These are phyloP conservation scores for Marisa cornuarietis DNA, from an alignment of 1,140 invertebrate genomes.

Conservation along the genomic window DNA sequence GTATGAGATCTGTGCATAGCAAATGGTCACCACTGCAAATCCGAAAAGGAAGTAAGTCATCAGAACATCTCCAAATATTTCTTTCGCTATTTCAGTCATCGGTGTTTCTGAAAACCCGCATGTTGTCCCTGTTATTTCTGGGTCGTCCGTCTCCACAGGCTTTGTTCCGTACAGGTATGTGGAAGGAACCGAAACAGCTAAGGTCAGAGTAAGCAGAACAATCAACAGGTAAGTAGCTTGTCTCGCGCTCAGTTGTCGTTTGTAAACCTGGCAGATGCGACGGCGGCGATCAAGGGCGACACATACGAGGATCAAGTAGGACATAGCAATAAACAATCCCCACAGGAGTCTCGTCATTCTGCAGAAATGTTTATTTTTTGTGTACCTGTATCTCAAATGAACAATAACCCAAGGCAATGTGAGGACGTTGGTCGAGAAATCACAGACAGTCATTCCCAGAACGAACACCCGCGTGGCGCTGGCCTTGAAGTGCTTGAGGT, in stretches of 20 bases:
- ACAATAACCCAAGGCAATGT: constrained; percentile 55
- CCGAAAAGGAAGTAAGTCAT: constrained; percentile 13
- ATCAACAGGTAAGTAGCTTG: background rate
- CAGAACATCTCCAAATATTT: background rate
- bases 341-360: constrained; percentile 16
- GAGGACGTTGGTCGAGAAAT: constrained; percentile 45
- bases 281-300: constrained; percentile 32
- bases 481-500: constrained; percentile 39
- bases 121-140: constrained; percentile 15
- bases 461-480: constrained; percentile 52
- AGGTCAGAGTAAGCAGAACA: background rate
- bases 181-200: constrained; percentile 4
- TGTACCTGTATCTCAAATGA: constrained; percentile 43
- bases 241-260: constrained; percentile 18
- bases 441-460: constrained; percentile 46
- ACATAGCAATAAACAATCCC: constrained; percentile 19
- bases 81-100: background rate
- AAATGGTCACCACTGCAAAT: too few species aligned
- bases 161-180: constrained; percentile 20
- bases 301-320: constrained; percentile 15
- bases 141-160: background rate
- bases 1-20: too few species aligned
- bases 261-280: constrained; percentile 27
- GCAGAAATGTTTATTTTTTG: constrained; percentile 34
- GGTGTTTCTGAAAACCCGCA: constrained; percentile 21